Conservation (phyloP, 2,888 invertebrate species). For the Drosophila kambysellisi region DNA sequence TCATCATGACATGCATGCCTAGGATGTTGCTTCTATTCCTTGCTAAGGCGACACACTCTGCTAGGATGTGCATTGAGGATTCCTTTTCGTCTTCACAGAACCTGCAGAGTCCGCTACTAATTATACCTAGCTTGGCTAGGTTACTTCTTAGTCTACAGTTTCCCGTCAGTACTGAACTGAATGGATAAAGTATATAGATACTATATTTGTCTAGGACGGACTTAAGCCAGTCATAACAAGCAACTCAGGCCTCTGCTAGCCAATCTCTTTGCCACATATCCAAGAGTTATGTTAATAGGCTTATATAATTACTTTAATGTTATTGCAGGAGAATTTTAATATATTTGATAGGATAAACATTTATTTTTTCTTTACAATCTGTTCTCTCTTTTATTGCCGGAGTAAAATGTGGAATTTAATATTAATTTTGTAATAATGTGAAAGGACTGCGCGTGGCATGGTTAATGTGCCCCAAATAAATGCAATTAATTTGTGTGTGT, state of each 20-base stretch:
- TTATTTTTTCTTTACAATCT: not conserved
- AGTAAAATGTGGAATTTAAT: slow-evolving; percentile 24
- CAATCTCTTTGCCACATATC: not conserved
- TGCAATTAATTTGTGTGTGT: slow-evolving; percentile 41
- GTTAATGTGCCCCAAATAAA: slow-evolving; percentile 42
- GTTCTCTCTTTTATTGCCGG: not conserved
- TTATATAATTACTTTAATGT: not conserved
- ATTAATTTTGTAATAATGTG: slow-evolving; percentile 42
- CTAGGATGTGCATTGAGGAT: too few species aligned
- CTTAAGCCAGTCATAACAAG: not conserved
- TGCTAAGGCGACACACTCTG: too few species aligned
- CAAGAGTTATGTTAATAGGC: not conserved
- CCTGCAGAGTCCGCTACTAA: too few species aligned
- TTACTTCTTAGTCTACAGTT: too few species aligned
- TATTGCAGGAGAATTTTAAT: not conserved
- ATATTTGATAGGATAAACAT: not conserved
- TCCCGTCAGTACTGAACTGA: too few species aligned
- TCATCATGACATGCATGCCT: too few species aligned
- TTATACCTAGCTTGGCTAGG: too few species aligned
- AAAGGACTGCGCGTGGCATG: slow-evolving; percentile 8
- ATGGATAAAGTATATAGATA: not conserved
- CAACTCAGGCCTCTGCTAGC: too few species aligned
- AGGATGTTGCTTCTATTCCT: too few species aligned
- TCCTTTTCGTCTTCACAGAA: too few species aligned
- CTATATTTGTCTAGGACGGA: not conserved